A percentile compares a stretch with the other conserved stretches of the same genome.
phyloP scores from a whole-genome alignment of 2,113 vertebrate genomes.

The Sylvietta virens region DNA sequence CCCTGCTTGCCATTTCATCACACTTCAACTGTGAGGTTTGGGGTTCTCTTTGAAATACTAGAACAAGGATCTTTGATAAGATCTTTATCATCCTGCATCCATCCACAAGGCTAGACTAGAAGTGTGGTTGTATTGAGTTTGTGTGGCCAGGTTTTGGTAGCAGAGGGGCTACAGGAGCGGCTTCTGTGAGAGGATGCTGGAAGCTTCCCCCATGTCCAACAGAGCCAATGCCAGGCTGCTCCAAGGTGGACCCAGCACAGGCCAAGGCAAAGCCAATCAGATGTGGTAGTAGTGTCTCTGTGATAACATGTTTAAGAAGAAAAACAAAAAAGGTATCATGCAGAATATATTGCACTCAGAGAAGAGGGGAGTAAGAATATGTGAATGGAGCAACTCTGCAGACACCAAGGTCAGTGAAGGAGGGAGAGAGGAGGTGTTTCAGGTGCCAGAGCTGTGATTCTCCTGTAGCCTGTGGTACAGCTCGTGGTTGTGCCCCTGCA shows the following conservation, averaged over 20 bases:
- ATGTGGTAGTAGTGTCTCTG: not conserved
- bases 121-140: not conserved
- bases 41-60: not conserved
- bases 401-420: not conserved
- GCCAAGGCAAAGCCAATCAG: not conserved
- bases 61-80: not conserved
- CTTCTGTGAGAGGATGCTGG: not conserved
- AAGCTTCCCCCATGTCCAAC: not conserved
- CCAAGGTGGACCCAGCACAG: not conserved
- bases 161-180: not conserved
- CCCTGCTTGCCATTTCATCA: not conserved
- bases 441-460: not conserved
- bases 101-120: not conserved
- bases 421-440: not conserved
- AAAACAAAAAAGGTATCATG: not conserved
- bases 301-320: not conserved
- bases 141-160: not conserved
- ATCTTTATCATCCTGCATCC: not conserved
- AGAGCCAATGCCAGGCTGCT: not conserved
- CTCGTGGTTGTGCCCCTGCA: accelerated
- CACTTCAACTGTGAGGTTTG: not conserved
- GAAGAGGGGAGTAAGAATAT: not conserved
- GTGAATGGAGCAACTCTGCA: not conserved
- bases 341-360: not conserved
- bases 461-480: not conserved